Evolutionary conservation across 2,888 invertebrate species (phyloP), one percentile per base, ranked within the genome.

Genomic region (Dastarcus helophoroides): DNA sequence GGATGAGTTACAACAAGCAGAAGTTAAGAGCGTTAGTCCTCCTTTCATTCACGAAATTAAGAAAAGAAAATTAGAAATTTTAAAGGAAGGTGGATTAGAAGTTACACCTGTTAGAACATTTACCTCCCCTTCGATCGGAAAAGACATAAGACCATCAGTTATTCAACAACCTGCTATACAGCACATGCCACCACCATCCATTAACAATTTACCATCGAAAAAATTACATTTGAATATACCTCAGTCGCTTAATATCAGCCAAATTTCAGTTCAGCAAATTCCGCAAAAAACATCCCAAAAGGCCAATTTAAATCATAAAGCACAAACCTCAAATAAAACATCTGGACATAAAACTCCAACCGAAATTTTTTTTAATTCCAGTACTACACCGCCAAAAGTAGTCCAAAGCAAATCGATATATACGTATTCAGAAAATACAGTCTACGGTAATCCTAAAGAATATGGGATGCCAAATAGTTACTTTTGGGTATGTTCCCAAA

Each of bases 391-490:
- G 4, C 76, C 68, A 0, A 71, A 63, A 52, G 75, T 72, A 1
- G 69, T 69, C 5, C 79, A 76, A 46, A 75, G 71, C 0, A 71
- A 69, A 11, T 75, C 76, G 3, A 73, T 77, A 26, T 79, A 73
- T 54, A 69, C 73, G 0, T 65, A 66, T 43, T 68, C 68, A 1
- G 74, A 77, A 44, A 73, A 69, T 45, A 76, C 68, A 0, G 73
- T 79, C 1, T 80, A 80, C 43, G 79, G 79, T 0, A 77, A 80
- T 55, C 80, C 80, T 0, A 79, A 79, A 48, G 79, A 79, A 45
- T 70, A 71, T 3, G 64, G 75, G 37, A 66, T 67, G 56, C 68
- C 71, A 0, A 68, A 69, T 0, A 65, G 68, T 0, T 68, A 67
- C n/a, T 28, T 57, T 67, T 0, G 44, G 50, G 15, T 50, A 53